phyloP scores from a whole-genome alignment of 2,888 invertebrate genomes.

The Oscheius onirici region DNA sequence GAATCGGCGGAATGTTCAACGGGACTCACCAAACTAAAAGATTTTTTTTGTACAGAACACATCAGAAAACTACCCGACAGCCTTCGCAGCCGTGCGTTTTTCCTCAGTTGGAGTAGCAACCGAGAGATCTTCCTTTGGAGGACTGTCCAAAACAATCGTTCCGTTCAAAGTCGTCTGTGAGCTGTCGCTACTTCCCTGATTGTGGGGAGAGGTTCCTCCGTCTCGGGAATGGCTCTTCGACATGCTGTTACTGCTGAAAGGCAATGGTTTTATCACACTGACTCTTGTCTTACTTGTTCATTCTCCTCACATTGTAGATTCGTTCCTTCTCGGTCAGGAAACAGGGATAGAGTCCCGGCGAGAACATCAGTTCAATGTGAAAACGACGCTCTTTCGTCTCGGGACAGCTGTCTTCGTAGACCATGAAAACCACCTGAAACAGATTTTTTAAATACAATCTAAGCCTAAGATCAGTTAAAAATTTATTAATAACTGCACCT shows the following conservation, averaged over 20 bases:
- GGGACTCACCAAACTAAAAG: constrained; percentile 39
- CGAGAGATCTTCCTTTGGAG: constrained; percentile 26
- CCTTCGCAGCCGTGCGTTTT: constrained; percentile 7
- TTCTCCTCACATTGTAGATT: constrained; percentile 78
- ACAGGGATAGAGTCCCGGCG: constrained; percentile 81
- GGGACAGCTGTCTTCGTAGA: constrained; percentile 95
- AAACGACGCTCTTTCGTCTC: constrained; percentile 80
- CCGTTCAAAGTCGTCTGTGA: background rate
- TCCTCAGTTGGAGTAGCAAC: constrained; percentile 21
- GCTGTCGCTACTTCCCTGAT: constrained; percentile 4
- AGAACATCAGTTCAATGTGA: constrained; percentile 98
- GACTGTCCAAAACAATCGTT: too few relatives aligned
- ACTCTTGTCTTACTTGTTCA: constrained; percentile 84
- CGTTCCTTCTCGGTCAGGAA: constrained; percentile 70
- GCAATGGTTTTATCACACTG: too few relatives aligned
- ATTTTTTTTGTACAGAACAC: background rate
- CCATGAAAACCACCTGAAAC: constrained; percentile 85
- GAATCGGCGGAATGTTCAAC: constrained; percentile 45
- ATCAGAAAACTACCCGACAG: constrained; percentile 7
- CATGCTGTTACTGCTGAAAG: constrained; percentile 36
- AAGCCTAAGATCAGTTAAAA: background rate
- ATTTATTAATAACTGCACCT: too few relatives aligned
- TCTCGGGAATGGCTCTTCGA: constrained; percentile 43
- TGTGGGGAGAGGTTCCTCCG: constrained; percentile 27
- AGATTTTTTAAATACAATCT: constrained; percentile 74